Percentiles rank a stretch among this genome's conserved stretches.
phyloP scores from a whole-genome alignment of 2,797 vertebrate species.

The Spinus olivaceus region DNA sequence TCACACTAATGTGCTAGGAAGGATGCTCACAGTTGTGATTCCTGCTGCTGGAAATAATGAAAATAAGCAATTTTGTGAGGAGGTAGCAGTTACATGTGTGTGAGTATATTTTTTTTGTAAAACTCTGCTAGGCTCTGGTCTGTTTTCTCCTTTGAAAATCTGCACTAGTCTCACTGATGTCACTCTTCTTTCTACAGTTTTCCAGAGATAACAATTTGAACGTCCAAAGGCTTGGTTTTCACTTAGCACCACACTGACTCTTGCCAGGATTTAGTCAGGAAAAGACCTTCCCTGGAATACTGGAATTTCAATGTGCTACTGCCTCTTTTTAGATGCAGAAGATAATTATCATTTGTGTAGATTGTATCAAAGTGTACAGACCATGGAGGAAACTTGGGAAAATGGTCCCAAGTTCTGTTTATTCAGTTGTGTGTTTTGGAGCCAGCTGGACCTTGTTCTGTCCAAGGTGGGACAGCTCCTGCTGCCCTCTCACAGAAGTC shows the following conservation, averaged over 20 bases:
- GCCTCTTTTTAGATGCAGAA: background rate
- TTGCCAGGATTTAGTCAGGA: background rate
- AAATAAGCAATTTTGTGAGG: background rate
- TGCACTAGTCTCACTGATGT: background rate
- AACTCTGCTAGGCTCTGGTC: background rate
- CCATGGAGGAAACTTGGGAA: background rate
- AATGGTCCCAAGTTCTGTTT: background rate
- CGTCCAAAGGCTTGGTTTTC: background rate
- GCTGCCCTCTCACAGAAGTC: background rate
- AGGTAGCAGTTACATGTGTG: rapidly evolving
- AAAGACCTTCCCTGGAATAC: background rate
- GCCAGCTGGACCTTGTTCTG: background rate
- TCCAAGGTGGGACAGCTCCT: background rate
- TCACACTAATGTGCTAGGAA: background rate
- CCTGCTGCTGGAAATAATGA: background rate
- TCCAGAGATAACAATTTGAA: background rate
- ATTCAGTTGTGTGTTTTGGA: background rate
- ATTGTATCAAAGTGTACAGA: background rate
- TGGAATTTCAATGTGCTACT: background rate
- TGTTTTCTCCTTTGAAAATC: background rate
- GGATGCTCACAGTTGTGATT: background rate
- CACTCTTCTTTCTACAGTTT: background rate
- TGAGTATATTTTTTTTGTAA: background rate
- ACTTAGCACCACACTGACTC: background rate
- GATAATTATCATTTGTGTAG: background rate